Conservation (phyloP, 1,140 invertebrate species). For the Drosophila pallidifrons region DNA sequence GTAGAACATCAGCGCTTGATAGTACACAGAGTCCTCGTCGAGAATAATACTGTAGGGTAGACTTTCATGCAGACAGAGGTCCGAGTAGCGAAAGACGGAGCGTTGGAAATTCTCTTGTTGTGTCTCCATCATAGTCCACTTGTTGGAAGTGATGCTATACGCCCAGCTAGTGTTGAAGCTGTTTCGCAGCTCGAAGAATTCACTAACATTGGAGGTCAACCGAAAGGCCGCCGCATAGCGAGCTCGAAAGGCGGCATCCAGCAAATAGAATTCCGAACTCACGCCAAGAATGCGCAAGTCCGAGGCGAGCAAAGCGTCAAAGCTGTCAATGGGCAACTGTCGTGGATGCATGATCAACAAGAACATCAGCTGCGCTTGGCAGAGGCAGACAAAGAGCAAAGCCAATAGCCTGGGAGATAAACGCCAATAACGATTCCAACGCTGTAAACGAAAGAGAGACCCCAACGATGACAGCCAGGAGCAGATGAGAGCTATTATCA, state of each 20-base stretch:
- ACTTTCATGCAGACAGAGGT: constrained; percentile 35
- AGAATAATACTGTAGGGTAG: constrained; percentile 34
- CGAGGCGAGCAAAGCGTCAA: constrained; percentile 52
- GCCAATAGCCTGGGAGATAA: background rate
- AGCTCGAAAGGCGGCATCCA: constrained; percentile 48
- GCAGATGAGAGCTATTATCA: constrained; percentile 10
- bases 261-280: constrained; percentile 47
- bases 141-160: constrained; percentile 55
- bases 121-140: constrained; percentile 53
- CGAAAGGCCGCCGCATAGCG: constrained; percentile 55
- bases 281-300: constrained; percentile 49
- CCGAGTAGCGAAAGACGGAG: constrained; percentile 50
- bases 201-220: constrained; percentile 27
- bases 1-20: constrained; percentile 22
- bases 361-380: constrained; percentile 52
- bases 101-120: constrained; percentile 58
- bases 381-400: constrained; percentile 30
- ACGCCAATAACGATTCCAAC: background rate
- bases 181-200: constrained; percentile 47
- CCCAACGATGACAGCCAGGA: background rate
- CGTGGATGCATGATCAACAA: constrained; percentile 35
- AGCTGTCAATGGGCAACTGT: constrained; percentile 40
- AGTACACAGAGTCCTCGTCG: constrained; percentile 49
- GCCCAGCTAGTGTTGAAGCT: constrained; percentile 65
- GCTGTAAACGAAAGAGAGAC: background rate